These are phyloP conservation scores for Patella depressa DNA, from an alignment of 2,888 invertebrate species.

Conservation along the genomic window DNA sequence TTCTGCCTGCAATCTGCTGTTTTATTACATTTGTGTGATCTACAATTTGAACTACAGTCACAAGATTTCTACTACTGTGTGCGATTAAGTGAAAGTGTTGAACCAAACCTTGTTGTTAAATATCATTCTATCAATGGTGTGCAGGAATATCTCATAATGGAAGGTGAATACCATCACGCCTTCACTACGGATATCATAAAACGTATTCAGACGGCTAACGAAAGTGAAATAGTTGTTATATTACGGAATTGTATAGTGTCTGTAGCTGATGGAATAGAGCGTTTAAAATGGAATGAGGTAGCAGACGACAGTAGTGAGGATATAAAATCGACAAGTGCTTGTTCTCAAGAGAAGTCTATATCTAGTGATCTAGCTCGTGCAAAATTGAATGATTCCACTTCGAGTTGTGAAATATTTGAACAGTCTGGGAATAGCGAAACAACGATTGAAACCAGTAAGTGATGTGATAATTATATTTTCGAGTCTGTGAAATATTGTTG, in stretches of 20 bases:
- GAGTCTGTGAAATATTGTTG: no score
- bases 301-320: constrained; percentile 12
- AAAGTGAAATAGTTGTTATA: constrained; percentile 38
- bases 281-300: constrained; percentile 47
- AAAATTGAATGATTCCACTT: constrained; percentile 3
- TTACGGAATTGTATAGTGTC: constrained; percentile 40
- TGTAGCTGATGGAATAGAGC: constrained; percentile 46
- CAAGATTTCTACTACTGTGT: constrained; percentile 24
- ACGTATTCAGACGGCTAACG: constrained; percentile 13
- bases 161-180: constrained; percentile 23
- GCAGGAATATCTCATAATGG: constrained; percentile 23
- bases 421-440: background rate
- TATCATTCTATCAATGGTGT: constrained; percentile 20
- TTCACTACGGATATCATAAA: constrained; percentile 28
- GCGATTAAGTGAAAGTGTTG: background rate
- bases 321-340: background rate
- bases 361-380: background rate
- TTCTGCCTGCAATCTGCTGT: constrained; percentile 1
- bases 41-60: background rate
- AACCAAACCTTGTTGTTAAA: constrained; percentile 15
- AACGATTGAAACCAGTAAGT: background rate
- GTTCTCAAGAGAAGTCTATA: constrained; percentile 5
- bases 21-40: constrained; percentile 4
- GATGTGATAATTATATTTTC: no score
- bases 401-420: background rate